Base-by-base conservation (phyloP, 2,797 vertebrate genomes). In the Anniella stebbinsi region DNA sequence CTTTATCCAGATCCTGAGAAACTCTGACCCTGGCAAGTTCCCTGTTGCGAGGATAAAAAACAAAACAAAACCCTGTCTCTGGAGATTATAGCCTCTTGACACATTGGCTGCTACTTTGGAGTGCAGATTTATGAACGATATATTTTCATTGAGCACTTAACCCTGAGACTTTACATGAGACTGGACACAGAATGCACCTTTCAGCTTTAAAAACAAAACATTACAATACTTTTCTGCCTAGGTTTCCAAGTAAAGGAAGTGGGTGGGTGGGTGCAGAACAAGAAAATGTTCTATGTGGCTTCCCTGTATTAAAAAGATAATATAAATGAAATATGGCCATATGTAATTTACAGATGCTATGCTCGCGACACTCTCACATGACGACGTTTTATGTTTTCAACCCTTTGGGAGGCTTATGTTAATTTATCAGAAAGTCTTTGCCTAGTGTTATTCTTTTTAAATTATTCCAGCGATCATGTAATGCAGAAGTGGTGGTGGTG, bases 91-190 rank as follows among this genome's bases (percentile, higher is more conserved):
- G 90, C 94, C 95, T 95, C 95, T 95, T 96, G 94, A 95, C 92
- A 91, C 88, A 92, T 92, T 91, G 88, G 77, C 78, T 94, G 92
- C 88, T 60, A 90, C 90, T 90, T 96, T 85, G 84, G 18, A 75
- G 72, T 92, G 63, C 89, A 93, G 95, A 90, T 95, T 97, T 95
- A 92, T 94, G 92, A 83, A 93, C 66, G 89, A 66, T 91, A 91
- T 92, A 92, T 95, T 97, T 96, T 95, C 94, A 93, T 89, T 92
- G 93, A 95, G 84, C 93, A 85, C 94, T 94, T 96, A 95, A 96
- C 93, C 94, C 95, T 95, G 94, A 94, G 91, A 95, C 92, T 93
- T 95, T 95, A 91, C 91, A 89, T 1, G 51, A 94, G 84, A 51
- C 76, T 92, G 88, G 88, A 48, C 90, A 93, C 93, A 96, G 85